phyloP scores from a whole-genome alignment of 2,797 vertebrate genomes.

The Hapalemur alaotrensis region DNA sequence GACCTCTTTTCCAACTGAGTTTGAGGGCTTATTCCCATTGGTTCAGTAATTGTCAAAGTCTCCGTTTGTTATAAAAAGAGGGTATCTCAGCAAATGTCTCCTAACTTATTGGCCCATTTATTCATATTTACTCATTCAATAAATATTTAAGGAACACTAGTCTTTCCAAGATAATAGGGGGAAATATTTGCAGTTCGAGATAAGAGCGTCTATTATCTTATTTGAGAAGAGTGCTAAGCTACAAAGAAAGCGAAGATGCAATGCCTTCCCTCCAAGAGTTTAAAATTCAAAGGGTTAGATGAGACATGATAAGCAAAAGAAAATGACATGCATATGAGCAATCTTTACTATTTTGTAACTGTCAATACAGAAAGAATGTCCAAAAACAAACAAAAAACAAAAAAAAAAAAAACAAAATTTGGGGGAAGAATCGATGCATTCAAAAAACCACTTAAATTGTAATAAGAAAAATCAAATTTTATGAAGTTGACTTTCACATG shows the following conservation, averaged over 20 bases:
- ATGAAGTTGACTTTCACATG: background rate
- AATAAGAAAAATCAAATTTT: conserved; percentile 15
- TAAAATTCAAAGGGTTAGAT: conserved; percentile 30
- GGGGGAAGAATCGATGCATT: background rate
- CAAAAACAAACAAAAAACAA: background rate
- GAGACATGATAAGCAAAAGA: background rate
- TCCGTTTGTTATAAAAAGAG: conserved; percentile 39
- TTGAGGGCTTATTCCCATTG: conserved; percentile 54
- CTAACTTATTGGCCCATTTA: background rate
- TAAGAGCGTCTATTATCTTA: conserved; percentile 30
- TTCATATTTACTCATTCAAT: conserved; percentile 23
- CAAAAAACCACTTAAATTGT: background rate
- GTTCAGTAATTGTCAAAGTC: conserved; percentile 29
- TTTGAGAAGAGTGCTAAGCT: background rate
- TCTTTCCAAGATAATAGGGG: conserved; percentile 39
- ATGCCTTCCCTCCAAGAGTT: background rate
- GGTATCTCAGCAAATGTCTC: conserved; percentile 17
- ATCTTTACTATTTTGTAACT: background rate
- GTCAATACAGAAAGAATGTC: background rate
- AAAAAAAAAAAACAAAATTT: background rate
- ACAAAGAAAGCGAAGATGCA: conserved; percentile 45
- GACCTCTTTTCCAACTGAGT: conserved; percentile 76
- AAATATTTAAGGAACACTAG: conserved; percentile 54
- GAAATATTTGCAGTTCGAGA: conserved; percentile 52
- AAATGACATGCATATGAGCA: background rate